These are phyloP conservation scores for Stylophora pistillata DNA, from an alignment of 64 coral and sea anemone species.

Conservation along the genomic window DNA sequence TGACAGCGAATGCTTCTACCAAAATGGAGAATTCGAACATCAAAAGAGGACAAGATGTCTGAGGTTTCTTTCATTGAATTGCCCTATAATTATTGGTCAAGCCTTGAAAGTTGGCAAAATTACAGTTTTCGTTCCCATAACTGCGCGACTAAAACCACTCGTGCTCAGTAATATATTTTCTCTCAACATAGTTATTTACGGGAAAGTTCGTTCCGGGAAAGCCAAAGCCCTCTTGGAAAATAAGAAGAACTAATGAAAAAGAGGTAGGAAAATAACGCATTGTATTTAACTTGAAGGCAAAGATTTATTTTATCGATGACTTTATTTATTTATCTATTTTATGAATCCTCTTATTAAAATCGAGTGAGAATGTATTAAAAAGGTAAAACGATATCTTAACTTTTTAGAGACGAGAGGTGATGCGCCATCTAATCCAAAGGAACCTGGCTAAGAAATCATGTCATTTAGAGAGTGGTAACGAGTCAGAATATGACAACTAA, in stretches of 20 bases:
- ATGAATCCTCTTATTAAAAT: too few species aligned
- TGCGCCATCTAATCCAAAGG: constrained; percentile 3
- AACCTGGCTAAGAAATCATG: neutral
- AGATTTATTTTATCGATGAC: neutral
- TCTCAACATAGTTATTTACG: neutral
- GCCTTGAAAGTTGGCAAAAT: too few species aligned
- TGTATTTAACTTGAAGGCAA: neutral
- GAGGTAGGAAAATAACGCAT: neutral
- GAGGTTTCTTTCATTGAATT: too few species aligned
- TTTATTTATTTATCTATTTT: too few species aligned
- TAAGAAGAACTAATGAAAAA: neutral
- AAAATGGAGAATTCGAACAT: too few species aligned
- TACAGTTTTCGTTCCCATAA: too few species aligned
- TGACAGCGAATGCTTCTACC: too few species aligned
- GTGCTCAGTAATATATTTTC: neutral
- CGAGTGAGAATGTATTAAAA: too few species aligned
- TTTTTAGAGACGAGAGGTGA: constrained; percentile 20
- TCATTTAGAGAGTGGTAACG: neutral
- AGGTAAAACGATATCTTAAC: too few species aligned
- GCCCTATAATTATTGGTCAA: too few species aligned
- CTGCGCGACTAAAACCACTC: too few species aligned
- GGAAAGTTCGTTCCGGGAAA: neutral
- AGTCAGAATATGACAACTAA: neutral
- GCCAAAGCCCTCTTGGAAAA: neutral
- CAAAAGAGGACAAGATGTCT: too few species aligned